These are phyloP conservation scores for Myripristis jacobus DNA, from an alignment of 2,797 vertebrate species.

Conservation along the genomic window DNA sequence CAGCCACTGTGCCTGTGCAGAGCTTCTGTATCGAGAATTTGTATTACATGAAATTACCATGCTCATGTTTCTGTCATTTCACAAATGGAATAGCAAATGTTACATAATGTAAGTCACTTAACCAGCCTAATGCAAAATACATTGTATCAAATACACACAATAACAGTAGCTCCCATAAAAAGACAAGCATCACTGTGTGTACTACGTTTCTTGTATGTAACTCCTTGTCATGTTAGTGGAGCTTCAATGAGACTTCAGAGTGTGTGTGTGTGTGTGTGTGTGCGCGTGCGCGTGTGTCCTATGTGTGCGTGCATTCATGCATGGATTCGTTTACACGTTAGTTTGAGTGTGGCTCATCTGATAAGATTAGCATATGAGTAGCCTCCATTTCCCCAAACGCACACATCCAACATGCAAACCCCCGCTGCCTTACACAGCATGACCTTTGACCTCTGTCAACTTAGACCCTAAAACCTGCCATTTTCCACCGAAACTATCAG, in stretches of 20 bases:
- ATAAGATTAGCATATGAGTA: constrained; percentile 26
- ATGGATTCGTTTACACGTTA: constrained; percentile 11
- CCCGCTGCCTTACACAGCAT: constrained; percentile 43
- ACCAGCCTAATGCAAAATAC: not conserved
- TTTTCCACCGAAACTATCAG: constrained; percentile 52
- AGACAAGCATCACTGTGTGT: not conserved
- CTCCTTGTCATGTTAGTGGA: constrained; percentile 10
- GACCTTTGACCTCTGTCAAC: constrained; percentile 61
- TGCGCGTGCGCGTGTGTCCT: too few relatives aligned
- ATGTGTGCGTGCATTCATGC: too few relatives aligned
- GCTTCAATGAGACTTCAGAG: not conserved
- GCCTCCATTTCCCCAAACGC: constrained; percentile 18
- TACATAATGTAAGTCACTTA: not conserved
- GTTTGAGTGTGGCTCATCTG: constrained; percentile 12
- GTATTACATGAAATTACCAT: not conserved
- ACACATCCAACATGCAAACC: constrained; percentile 51
- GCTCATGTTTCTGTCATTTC: not conserved
- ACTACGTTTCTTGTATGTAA: constrained; percentile 21
- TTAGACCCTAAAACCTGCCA: constrained; percentile 57
- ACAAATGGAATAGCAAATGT: not conserved
- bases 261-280: constrained; percentile 2
- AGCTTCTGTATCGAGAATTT: not conserved
- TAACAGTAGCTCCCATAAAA: not conserved
- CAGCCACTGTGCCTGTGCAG: not conserved
- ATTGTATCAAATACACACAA: not conserved